Evolutionary conservation across 1,140 invertebrate species (phyloP), one percentile per base, ranked within the genome.

Genomic region (Sinella curviseta): DNA sequence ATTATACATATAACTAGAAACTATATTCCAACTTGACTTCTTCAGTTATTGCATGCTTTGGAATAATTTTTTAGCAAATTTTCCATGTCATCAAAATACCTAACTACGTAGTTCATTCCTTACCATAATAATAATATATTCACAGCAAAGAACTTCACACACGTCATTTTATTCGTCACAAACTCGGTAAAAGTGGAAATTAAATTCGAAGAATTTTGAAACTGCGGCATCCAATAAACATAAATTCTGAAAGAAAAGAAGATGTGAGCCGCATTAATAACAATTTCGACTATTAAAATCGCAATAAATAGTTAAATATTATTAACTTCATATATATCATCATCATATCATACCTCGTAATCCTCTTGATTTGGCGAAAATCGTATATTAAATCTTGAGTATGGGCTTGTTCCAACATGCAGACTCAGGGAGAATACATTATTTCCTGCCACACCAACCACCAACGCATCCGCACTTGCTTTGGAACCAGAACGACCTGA

Each of bases 81-180:
- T n/a, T n/a, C n/a, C n/a, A n/a, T n/a, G n/a, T n/a, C n/a, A n/a
- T n/a, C n/a, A n/a, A n/a, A n/a, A n/a, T n/a, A n/a, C n/a, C n/a
- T n/a, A n/a, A n/a, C n/a, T n/a, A n/a, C n/a, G n/a, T n/a, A n/a
- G n/a, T n/a, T n/a, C n/a, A n/a, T n/a, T n/a, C n/a, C n/a, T n/a
- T n/a, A n/a, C n/a, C n/a, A n/a, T n/a, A n/a, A n/a, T n/a, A n/a
- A n/a, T n/a, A n/a, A n/a, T n/a, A n/a, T n/a, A n/a, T n/a, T n/a
- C n/a, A n/a, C n/a, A n/a, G n/a, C n/a, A n/a, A n/a, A n/a, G n/a
- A n/a, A n/a, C n/a, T n/a, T n/a, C n/a, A n/a, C n/a, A n/a, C n/a
- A n/a, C n/a, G n/a, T n/a, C n/a, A n/a, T n/a, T 8, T 87, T 86
- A 90, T 83, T 90, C 90, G 81, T 88, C 87, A 86, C 90, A 91